Evolutionary conservation across 2,888 invertebrate species (phyloP).

Genomic region (Spodoptera picta): DNA sequence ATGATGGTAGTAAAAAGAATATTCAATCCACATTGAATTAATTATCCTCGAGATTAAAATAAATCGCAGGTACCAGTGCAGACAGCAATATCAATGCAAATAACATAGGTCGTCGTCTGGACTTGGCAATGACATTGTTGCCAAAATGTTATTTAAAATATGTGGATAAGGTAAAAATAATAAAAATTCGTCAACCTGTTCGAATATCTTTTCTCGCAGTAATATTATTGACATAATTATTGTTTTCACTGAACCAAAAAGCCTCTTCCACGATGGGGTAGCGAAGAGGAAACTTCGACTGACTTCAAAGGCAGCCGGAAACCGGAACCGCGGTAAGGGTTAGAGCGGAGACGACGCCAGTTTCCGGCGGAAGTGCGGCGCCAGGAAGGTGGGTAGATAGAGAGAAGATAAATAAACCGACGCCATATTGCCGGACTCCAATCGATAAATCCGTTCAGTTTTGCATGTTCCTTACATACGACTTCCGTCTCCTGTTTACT

Average conservation of each 20-base stretch:
- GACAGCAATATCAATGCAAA: slow-evolving; percentile 21
- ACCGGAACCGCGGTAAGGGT: slow-evolving; percentile 88
- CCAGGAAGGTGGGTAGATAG: slow-evolving; percentile 84
- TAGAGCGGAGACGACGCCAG: slow-evolving; percentile 86
- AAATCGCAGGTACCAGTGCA: slow-evolving; percentile 1
- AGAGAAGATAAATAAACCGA: slow-evolving; percentile 82
- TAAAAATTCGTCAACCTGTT: slow-evolving; percentile 5
- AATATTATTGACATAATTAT: slow-evolving; percentile 53
- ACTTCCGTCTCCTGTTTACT: slow-evolving; percentile 86
- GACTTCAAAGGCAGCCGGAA: slow-evolving; percentile 85
- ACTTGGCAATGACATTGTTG: slow-evolving; percentile 44
- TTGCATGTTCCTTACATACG: slow-evolving; percentile 82
- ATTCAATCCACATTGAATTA: slow-evolving; percentile 1
- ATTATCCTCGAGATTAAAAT: slow-evolving; percentile 7
- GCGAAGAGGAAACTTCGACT: slow-evolving; percentile 77
- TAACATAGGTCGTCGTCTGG: slow-evolving; percentile 34
- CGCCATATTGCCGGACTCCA: slow-evolving; percentile 84
- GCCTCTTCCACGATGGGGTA: slow-evolving; percentile 64
- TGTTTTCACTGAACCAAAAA: slow-evolving; percentile 67
- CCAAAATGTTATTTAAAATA: slow-evolving; percentile 31
- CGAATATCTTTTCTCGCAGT: slow-evolving; percentile 13
- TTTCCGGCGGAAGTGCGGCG: slow-evolving; percentile 86
- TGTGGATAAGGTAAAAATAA: not conserved
- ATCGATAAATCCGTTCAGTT: slow-evolving; percentile 86
- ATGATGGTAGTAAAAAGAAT: not conserved